A percentile compares a stretch with the other conserved stretches of the same genome.
These are phyloP conservation scores for Caenorhabditis doughertyi DNA, from an alignment of 2,888 invertebrate species.

Conservation along the genomic window DNA sequence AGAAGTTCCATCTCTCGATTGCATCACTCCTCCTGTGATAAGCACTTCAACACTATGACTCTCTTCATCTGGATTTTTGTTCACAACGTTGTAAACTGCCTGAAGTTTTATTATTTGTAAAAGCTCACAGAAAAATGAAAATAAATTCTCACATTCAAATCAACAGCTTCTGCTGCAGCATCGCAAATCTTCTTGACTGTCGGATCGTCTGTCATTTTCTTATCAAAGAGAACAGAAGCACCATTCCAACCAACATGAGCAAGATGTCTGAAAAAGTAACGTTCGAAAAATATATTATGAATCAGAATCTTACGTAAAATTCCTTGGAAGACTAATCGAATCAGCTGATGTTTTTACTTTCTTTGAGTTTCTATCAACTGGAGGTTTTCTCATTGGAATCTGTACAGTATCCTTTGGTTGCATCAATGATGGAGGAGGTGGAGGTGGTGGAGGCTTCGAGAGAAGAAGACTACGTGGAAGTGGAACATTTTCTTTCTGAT, in stretches of 20 bases:
- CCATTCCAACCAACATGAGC: conserved; percentile 76
- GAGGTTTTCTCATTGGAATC: conserved; percentile 70
- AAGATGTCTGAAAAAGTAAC: conserved; percentile 61
- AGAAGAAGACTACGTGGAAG: conserved; percentile 31
- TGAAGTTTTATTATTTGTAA: conserved; percentile 41
- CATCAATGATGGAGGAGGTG: conserved; percentile 51
- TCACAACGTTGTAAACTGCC: conserved; percentile 75
- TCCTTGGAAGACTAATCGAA: conserved; percentile 64
- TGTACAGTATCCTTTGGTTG: conserved; percentile 51
- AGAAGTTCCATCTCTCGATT: conserved; percentile 59
- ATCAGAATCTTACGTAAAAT: conserved; percentile 55
- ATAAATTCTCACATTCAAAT: conserved; percentile 57
- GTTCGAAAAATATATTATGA: not conserved
- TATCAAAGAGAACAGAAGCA: conserved; percentile 64
- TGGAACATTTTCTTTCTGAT: conserved; percentile 48
- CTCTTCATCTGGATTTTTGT: conserved; percentile 67
- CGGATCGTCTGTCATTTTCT: conserved; percentile 61
- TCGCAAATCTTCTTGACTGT: conserved; percentile 68
- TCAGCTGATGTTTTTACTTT: conserved; percentile 55
- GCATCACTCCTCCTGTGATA: conserved; percentile 67
- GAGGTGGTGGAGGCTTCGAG: conserved; percentile 54
- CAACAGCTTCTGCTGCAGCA: conserved; percentile 68
- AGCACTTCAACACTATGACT: conserved; percentile 73
- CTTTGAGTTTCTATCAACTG: conserved; percentile 57
- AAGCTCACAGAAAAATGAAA: not conserved